phyloP scores from a whole-genome alignment of 2,888 invertebrate genomes.

The Drosophila nr. perissopoda region DNA sequence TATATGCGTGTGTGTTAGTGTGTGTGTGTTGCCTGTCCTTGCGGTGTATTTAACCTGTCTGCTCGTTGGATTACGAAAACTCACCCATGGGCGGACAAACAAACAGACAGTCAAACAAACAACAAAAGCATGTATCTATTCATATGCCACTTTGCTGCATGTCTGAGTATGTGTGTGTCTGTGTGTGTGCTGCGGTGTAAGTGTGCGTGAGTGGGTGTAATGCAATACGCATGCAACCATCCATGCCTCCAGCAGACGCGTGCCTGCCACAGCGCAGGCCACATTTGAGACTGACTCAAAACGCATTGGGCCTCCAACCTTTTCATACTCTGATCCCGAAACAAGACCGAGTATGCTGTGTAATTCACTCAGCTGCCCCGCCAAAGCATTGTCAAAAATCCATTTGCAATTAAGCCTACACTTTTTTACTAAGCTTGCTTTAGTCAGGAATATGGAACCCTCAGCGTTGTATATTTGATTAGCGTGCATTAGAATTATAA shows the following conservation, averaged over 20 bases:
- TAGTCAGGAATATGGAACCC: too few relatives aligned
- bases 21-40: constrained; percentile 73
- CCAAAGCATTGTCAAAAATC: background rate
- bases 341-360: background rate
- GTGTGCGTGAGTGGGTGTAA: constrained; percentile 48
- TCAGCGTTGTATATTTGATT: too few relatives aligned
- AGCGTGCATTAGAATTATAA: background rate
- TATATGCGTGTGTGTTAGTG: constrained; percentile 10
- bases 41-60: constrained; percentile 84
- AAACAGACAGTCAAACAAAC: constrained; percentile 55
- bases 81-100: constrained; percentile 46
- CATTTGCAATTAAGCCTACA: too few relatives aligned
- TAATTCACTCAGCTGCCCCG: background rate
- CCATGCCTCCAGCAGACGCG: constrained; percentile 34
- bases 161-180: constrained; percentile 10
- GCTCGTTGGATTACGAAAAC: constrained; percentile 79
- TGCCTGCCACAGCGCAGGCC: constrained; percentile 39
- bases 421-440: too few relatives aligned
- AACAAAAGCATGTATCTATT: constrained; percentile 75
- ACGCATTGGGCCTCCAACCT: constrained; percentile 18
- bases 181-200: constrained; percentile 11
- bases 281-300: constrained; percentile 15
- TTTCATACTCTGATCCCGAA: background rate
- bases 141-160: constrained; percentile 68
- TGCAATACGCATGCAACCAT: constrained; percentile 72